A percentile compares a stretch with the other conserved stretches of the same genome.
These are phyloP conservation scores for Clupea harengus DNA, from an alignment of 2,113 vertebrate genomes.

Conservation along the genomic window DNA sequence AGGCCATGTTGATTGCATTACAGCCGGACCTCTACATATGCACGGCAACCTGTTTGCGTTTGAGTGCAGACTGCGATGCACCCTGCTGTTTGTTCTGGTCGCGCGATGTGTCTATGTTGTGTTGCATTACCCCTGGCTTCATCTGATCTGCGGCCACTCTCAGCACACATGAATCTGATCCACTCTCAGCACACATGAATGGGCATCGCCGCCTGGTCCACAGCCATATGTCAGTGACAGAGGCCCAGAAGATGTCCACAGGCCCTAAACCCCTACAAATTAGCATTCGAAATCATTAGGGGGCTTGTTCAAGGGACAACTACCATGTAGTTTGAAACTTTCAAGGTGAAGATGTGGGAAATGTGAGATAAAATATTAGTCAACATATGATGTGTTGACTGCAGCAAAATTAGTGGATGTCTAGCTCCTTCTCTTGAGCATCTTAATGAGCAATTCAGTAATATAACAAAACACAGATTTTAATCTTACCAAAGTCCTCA, in stretches of 20 bases:
- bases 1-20: slow-evolving; percentile 1
- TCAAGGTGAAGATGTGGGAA: too few relatives aligned
- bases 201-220: background rate
- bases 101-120: background rate
- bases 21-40: background rate
- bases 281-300: background rate
- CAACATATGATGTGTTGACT: too few relatives aligned
- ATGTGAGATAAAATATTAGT: too few relatives aligned
- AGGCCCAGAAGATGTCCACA: background rate
- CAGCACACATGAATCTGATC: background rate
- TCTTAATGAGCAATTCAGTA: too few relatives aligned
- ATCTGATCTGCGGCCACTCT: background rate
- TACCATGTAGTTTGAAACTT: too few relatives aligned
- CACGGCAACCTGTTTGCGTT: background rate
- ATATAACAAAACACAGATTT: background rate
- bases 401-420: too few relatives aligned
- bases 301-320: background rate
- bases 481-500: background rate
- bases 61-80: background rate
- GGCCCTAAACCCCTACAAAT: too few relatives aligned
- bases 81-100: background rate
- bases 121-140: background rate
- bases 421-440: too few relatives aligned
- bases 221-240: background rate
- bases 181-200: background rate